A percentile compares a stretch with the other conserved stretches of the same genome.
These are phyloP conservation scores for Pseudolycoriella hygida DNA, from an alignment of 2,888 invertebrate genomes.

Conservation along the genomic window DNA sequence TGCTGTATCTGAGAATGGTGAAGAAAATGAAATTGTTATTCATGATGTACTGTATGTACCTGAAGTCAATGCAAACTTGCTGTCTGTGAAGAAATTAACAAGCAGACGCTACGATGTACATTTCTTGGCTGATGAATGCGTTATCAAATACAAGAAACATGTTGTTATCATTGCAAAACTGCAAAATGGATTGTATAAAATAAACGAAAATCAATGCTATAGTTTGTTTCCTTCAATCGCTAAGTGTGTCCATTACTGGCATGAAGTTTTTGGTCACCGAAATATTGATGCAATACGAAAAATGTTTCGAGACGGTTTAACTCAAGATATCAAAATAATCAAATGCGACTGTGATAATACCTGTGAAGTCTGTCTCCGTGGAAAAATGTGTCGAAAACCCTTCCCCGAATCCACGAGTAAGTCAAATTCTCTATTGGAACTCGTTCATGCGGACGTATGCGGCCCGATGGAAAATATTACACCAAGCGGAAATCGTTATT, in stretches of 20 bases:
- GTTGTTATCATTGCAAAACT: constrained; percentile 1
- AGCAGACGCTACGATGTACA: too few relatives aligned
- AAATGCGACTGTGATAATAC: not conserved
- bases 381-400: too few relatives aligned
- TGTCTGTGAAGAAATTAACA: too few relatives aligned
- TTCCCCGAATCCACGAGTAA: too few relatives aligned
- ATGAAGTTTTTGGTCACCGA: not conserved
- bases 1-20: too few relatives aligned
- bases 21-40: too few relatives aligned
- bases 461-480: too few relatives aligned
- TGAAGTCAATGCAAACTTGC: too few relatives aligned
- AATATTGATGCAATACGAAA: not conserved
- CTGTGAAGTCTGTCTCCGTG: not conserved
- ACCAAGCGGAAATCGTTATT: too few relatives aligned
- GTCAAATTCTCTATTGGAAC: not conserved
- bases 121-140: constrained; percentile 1
- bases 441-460: constrained; percentile 3
- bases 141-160: not conserved
- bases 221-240: not conserved
- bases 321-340: not conserved
- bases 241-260: not conserved
- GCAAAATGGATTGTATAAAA: constrained; percentile 5
- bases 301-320: not conserved
- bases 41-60: too few relatives aligned
- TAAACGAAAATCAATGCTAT: too few relatives aligned